Conservation (phyloP, 2,113 vertebrate species). For the Serilophus lunatus region DNA sequence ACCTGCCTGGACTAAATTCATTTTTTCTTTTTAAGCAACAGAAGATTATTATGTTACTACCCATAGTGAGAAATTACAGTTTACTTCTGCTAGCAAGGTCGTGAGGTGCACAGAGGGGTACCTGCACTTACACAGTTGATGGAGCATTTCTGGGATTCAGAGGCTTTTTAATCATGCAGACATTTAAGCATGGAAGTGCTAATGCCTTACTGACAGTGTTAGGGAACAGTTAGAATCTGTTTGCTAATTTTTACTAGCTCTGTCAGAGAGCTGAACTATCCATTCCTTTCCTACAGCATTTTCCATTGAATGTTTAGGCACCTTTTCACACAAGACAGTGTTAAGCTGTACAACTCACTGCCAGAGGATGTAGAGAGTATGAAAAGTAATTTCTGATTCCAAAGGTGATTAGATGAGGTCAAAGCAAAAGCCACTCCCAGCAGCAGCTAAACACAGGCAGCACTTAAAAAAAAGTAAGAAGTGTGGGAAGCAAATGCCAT, state of each 20-base stretch:
- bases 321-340: background rate
- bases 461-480: background rate
- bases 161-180: background rate
- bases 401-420: background rate
- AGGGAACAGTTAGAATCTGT: background rate
- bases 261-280: background rate
- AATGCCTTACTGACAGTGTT: background rate
- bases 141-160: background rate
- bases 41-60: conserved; percentile 29
- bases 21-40: conserved; percentile 37
- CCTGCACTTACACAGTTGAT: background rate
- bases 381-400: background rate
- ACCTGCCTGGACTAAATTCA: conserved; percentile 49
- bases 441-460: background rate
- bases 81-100: background rate
- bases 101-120: background rate
- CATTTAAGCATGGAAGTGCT: background rate
- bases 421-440: background rate
- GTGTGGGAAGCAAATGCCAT: background rate
- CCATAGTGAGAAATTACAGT: conserved; percentile 27
- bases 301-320: background rate
- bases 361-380: background rate
- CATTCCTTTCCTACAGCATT: background rate
- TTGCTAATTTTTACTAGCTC: background rate
- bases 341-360: background rate